A percentile compares a stretch with the other conserved stretches of the same genome.
phyloP scores from a whole-genome alignment of 2,888 invertebrate genomes.

The Oithona nana region DNA sequence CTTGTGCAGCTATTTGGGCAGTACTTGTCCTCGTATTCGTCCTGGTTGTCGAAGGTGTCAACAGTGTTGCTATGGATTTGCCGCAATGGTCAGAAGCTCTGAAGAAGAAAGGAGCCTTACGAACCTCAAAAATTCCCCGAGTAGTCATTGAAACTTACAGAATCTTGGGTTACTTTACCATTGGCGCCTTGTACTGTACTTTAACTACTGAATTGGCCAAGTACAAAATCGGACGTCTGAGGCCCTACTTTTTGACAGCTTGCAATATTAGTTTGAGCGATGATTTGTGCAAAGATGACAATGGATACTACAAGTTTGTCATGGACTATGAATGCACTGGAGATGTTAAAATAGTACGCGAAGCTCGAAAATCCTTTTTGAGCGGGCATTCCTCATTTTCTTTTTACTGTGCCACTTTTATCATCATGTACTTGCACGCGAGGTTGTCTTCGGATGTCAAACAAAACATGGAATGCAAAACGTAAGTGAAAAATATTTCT shows the following conservation, averaged over 20 bases:
- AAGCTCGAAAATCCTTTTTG: slow-evolving; percentile 14
- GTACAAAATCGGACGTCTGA: slow-evolving; percentile 43
- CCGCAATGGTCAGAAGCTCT: not conserved
- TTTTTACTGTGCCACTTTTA: slow-evolving; percentile 15
- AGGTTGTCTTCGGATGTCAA: not conserved
- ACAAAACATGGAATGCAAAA: not conserved
- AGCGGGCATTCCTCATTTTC: slow-evolving; percentile 17
- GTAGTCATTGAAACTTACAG: slow-evolving; percentile 11
- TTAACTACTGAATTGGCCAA: slow-evolving; percentile 16
- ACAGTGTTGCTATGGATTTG: not conserved
- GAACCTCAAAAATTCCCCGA: slow-evolving; percentile 6
- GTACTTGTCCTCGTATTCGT: not conserved
- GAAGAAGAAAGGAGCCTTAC: not conserved
- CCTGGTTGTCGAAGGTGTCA: not conserved
- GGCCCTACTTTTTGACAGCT: slow-evolving; percentile 80
- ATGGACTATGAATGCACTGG: not conserved
- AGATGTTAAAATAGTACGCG: not conserved
- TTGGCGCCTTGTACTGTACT: slow-evolving; percentile 1
- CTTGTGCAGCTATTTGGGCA: slow-evolving; percentile 7
- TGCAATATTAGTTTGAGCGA: slow-evolving; percentile 45
- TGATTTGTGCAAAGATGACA: slow-evolving; percentile 1
- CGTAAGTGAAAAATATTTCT: not conserved
- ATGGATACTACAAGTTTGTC: not conserved
- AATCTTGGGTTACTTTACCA: slow-evolving; percentile 12
- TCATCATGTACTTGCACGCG: slow-evolving; percentile 14